Evolutionary conservation across 2,113 vertebrate genomes (phyloP).

Genomic region (Tympanuchus pallidicinctus): DNA sequence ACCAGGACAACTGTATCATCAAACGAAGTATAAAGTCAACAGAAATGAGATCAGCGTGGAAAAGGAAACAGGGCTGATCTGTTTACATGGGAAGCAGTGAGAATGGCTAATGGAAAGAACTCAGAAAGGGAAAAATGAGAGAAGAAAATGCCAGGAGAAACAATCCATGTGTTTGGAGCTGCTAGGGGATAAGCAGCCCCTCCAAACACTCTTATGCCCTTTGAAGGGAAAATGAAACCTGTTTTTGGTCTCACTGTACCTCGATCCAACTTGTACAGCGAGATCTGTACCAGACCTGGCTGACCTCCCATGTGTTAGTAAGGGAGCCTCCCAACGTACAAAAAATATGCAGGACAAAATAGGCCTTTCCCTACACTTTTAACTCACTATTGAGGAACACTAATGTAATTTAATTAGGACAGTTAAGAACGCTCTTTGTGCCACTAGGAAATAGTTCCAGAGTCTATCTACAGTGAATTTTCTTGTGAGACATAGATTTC

Average conservation of each 20-base stretch:
- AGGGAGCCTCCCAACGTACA: rapidly evolving
- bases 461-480: neutral
- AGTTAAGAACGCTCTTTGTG: neutral
- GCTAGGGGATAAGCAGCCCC: neutral
- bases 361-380: neutral
- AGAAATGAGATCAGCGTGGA: neutral
- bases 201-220: neutral
- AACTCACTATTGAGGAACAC: neutral
- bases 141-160: neutral
- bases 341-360: rapidly evolving
- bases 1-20: neutral
- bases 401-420: neutral
- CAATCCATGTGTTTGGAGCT: neutral
- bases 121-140: neutral
- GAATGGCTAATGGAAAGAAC: neutral
- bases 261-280: rapidly evolving
- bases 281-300: neutral
- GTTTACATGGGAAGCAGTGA: rapidly evolving
- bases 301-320: neutral
- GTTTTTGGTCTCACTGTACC: neutral
- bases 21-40: neutral
- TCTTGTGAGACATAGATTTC: neutral
- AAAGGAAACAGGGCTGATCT: neutral
- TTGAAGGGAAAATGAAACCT: neutral
- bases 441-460: neutral